Conservation (phyloP, 2,888 invertebrate genomes). For the Diachrysia chrysitis region DNA sequence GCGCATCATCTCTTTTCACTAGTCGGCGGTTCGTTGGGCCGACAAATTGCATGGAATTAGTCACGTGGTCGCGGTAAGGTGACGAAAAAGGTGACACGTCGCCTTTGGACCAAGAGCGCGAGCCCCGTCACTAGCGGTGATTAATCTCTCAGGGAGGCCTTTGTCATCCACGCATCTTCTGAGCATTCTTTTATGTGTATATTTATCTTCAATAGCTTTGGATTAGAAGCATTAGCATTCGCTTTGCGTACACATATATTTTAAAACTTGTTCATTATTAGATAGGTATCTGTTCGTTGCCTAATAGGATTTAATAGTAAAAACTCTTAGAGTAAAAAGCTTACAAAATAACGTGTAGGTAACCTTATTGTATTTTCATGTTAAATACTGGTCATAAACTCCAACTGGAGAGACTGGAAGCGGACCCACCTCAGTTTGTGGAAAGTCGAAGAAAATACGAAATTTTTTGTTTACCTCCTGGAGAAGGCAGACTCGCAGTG, state of each 20-base stretch:
- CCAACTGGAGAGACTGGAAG: too few relatives aligned
- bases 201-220: conserved; percentile 67
- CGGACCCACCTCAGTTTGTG: not conserved
- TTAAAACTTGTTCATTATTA: conserved; percentile 8
- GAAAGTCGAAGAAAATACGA: too few relatives aligned
- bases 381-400: too few relatives aligned
- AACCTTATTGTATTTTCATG: too few relatives aligned
- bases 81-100: conserved; percentile 88
- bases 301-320: conserved; percentile 19
- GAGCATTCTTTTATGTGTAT: conserved; percentile 67
- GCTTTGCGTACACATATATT: conserved; percentile 54
- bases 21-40: conserved; percentile 80
- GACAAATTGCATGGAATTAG: conserved; percentile 88
- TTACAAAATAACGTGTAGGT: too few relatives aligned
- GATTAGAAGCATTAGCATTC: conserved; percentile 74
- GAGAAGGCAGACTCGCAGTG: conserved; percentile 98
- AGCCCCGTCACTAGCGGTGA: conserved; percentile 76
- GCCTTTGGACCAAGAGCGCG: conserved; percentile 68
- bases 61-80: conserved; percentile 86
- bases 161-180: conserved; percentile 80
- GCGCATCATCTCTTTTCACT: conserved; percentile 87
- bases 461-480: conserved; percentile 91
- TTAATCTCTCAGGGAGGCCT: conserved; percentile 79
- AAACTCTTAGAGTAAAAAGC: not conserved
- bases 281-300: conserved; percentile 14